Percentiles rank a stretch among this genome's conserved stretches.
phyloP scores from a whole-genome alignment of 1,140 invertebrate species.

The Dreissena rostriformis region DNA sequence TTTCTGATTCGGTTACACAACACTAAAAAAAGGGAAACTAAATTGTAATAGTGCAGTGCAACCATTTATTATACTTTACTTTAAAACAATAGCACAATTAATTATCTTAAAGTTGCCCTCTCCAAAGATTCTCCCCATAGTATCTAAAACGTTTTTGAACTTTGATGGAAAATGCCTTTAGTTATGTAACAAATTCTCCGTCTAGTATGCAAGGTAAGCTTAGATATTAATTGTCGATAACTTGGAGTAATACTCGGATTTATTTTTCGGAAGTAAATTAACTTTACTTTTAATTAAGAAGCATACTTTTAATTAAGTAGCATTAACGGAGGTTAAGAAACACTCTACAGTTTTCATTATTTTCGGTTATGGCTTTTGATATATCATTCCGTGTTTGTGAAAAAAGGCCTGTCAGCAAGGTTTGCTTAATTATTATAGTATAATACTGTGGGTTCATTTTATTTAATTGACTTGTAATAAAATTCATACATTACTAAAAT shows the following conservation, averaged over 20 bases:
- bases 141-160: neutral
- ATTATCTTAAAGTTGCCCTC: no score
- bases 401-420: neutral
- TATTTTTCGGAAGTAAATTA: neutral
- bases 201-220: slow-evolving; percentile 52
- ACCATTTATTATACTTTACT: no score
- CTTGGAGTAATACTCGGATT: neutral
- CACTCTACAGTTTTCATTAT: neutral
- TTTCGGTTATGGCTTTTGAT: neutral
- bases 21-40: no score
- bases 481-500: no score
- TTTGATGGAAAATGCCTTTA: slow-evolving; percentile 59
- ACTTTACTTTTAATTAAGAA: neutral
- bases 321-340: neutral
- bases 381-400: neutral
- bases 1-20: neutral
- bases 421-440: neutral
- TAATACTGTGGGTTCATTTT: neutral
- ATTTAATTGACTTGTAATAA: no score
- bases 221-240: neutral
- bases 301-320: neutral
- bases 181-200: slow-evolving; percentile 27
- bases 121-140: no score
- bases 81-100: no score
- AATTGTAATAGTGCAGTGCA: no score